Evolutionary conservation across 2,888 invertebrate species (phyloP).

Genomic region (Epiblema foenella): DNA sequence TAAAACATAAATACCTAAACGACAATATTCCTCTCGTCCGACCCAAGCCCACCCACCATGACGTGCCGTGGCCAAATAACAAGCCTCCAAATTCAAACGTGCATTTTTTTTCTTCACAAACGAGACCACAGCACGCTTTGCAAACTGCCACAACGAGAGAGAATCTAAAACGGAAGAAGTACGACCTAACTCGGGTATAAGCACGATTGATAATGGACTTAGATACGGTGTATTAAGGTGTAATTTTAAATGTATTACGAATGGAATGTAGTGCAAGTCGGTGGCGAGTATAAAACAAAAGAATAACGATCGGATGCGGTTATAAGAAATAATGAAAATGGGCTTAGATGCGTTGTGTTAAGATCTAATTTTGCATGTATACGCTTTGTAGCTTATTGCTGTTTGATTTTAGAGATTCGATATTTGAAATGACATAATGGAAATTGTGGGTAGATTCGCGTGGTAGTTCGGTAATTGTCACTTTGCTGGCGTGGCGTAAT

Average conservation of each 20-base stretch:
- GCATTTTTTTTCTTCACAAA: conserved; percentile 17
- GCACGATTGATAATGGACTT: background rate
- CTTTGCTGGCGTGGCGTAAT: conserved; percentile 20
- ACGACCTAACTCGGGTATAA: background rate
- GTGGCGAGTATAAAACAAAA: conserved; percentile 5
- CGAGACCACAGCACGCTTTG: conserved; percentile 19
- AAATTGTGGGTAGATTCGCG: conserved; percentile 10
- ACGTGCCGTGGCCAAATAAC: conserved; percentile 20
- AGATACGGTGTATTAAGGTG: background rate
- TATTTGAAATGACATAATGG: conserved; percentile 27
- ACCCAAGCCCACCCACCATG: conserved; percentile 5
- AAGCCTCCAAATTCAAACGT: conserved; percentile 22
- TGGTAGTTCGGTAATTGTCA: conserved; percentile 30
- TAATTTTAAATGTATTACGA: background rate
- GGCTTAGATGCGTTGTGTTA: background rate
- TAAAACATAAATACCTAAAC: conserved; percentile 13
- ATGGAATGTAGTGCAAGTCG: background rate
- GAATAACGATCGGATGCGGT: background rate
- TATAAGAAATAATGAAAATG: background rate
- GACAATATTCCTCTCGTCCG: background rate
- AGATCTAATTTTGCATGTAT: conserved; percentile 9
- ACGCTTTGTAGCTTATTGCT: background rate
- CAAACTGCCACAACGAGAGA: conserved; percentile 17
- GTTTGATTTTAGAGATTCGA: background rate
- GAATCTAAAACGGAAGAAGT: conserved; percentile 2